phyloP scores from a whole-genome alignment of 2,113 vertebrate species.

The Leucoraja erinaceus region DNA sequence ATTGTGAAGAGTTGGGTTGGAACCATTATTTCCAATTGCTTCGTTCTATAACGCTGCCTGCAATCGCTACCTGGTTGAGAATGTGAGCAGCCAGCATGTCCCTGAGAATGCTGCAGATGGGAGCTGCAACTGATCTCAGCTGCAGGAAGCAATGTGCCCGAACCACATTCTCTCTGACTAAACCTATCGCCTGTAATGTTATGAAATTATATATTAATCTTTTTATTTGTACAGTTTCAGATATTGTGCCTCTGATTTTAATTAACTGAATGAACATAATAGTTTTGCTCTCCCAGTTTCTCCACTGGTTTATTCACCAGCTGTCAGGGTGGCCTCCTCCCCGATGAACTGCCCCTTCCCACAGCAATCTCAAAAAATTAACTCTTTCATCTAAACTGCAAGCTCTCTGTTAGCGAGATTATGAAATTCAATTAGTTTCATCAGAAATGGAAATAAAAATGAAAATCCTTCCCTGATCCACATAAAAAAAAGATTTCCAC shows the following conservation, averaged over 20 bases:
- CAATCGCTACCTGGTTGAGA: background rate
- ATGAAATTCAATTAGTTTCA: background rate
- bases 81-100: background rate
- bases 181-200: slow-evolving; percentile 45
- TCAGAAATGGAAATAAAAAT: background rate
- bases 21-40: background rate
- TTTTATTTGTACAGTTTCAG: slow-evolving; percentile 9
- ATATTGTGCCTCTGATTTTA: slow-evolving; percentile 10
- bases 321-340: background rate
- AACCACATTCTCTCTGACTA: slow-evolving; percentile 43
- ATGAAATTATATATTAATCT: slow-evolving; percentile 40
- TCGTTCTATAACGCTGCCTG: slow-evolving; percentile 18
- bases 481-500: background rate
- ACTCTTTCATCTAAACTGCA: background rate
- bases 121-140: background rate
- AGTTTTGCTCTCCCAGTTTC: background rate
- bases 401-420: too few relatives aligned
- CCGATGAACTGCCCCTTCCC: background rate
- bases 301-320: background rate
- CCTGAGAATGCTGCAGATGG: slow-evolving; percentile 23
- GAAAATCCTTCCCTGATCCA: background rate
- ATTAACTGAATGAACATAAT: slow-evolving; percentile 21
- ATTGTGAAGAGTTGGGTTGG: slow-evolving; percentile 10
- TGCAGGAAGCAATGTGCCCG: accelerated
- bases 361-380: background rate